Conservation (phyloP, 1,140 invertebrate genomes). For the Ephestia elutella region DNA sequence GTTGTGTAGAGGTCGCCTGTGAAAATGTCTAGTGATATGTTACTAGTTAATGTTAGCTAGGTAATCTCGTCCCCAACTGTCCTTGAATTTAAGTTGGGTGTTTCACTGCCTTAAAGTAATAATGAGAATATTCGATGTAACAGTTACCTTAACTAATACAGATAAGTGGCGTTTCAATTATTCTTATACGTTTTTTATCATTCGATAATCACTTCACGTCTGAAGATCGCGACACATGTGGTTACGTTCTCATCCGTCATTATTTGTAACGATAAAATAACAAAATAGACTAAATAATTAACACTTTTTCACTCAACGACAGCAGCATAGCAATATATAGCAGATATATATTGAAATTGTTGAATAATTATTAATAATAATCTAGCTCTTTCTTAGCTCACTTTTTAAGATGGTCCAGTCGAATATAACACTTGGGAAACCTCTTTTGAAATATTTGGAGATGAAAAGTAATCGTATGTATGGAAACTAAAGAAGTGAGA, state of each 20-base stretch:
- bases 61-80: slow-evolving; percentile 72
- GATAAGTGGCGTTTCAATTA: slow-evolving; percentile 62
- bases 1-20: slow-evolving; percentile 64
- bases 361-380: slow-evolving; percentile 28
- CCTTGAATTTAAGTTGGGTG: slow-evolving; percentile 71
- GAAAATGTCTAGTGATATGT: slow-evolving; percentile 71
- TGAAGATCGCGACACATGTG: neutral
- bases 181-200: slow-evolving; percentile 53
- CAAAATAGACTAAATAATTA: slow-evolving; percentile 5
- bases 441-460: neutral
- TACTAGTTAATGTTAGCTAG: slow-evolving; percentile 73
- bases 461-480: neutral
- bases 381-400: slow-evolving; percentile 31
- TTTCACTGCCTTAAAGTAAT: slow-evolving; percentile 74
- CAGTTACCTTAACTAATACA: slow-evolving; percentile 67
- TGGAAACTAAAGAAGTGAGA: slow-evolving; percentile 38
- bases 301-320: slow-evolving; percentile 14
- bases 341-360: slow-evolving; percentile 22
- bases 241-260: slow-evolving; percentile 8
- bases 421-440: neutral
- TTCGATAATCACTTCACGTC: slow-evolving; percentile 35
- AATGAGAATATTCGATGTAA: slow-evolving; percentile 60
- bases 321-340: too few species aligned
- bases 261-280: slow-evolving; percentile 9
- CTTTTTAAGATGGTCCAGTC: slow-evolving; percentile 13